A percentile compares a stretch with the other conserved stretches of the same genome.
Conservation (phyloP, 2,888 invertebrate genomes). For the Polydrusus cervinus region DNA sequence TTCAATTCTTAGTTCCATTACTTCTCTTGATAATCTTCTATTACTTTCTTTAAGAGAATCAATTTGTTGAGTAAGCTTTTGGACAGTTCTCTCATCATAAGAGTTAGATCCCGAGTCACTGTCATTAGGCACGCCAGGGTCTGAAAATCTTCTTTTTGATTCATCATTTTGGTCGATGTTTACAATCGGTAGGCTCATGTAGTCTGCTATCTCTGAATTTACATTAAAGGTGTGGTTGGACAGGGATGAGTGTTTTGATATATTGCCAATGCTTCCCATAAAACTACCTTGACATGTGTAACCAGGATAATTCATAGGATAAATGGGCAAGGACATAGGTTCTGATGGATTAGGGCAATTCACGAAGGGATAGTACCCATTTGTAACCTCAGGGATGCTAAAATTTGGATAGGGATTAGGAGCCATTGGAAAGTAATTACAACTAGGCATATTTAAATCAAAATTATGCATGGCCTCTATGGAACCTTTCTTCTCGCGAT, state of each 20-base stretch:
- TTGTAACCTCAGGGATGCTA: constrained; percentile 60
- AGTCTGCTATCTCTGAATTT: constrained; percentile 68
- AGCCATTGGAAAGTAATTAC: constrained; percentile 62
- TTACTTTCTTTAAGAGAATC: constrained; percentile 80
- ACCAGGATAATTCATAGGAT: constrained; percentile 74
- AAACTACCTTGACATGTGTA: constrained; percentile 58
- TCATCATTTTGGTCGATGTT: constrained; percentile 74
- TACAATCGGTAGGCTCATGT: constrained; percentile 82
- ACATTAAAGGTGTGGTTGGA: constrained; percentile 54
- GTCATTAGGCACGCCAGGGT: constrained; percentile 76
- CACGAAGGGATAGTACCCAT: constrained; percentile 63
- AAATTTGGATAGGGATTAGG: constrained; percentile 60
- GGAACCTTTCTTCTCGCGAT: constrained; percentile 64
- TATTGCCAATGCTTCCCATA: constrained; percentile 57
- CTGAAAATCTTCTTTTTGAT: constrained; percentile 78
- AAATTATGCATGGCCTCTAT: constrained; percentile 55
- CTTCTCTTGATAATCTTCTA: constrained; percentile 83
- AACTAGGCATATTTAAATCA: constrained; percentile 63
- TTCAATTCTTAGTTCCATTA: constrained; percentile 82
- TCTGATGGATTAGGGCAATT: constrained; percentile 72
- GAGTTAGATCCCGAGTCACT: constrained; percentile 73
- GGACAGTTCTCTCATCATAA: constrained; percentile 76
- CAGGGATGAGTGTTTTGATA: constrained; percentile 58
- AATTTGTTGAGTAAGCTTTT: constrained; percentile 83
- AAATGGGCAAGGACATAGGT: constrained; percentile 79